Percentiles rank a stretch among this genome's conserved stretches.
Conservation (phyloP, 2,797 vertebrate species). For the Leptatherina wallacei region DNA sequence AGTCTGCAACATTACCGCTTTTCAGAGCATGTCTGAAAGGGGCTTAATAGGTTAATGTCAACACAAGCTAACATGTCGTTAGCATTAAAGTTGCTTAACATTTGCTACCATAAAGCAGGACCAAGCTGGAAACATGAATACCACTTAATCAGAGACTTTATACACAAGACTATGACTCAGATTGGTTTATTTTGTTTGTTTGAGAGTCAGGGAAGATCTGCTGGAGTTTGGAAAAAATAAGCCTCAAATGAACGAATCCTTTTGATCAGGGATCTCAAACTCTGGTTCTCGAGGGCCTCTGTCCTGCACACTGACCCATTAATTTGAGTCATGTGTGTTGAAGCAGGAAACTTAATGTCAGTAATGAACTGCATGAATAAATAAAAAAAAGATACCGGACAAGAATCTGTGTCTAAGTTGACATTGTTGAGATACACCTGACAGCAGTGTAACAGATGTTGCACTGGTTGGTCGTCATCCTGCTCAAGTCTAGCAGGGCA, state of each 20-base stretch:
- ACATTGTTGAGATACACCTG: not conserved
- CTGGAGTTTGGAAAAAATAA: not conserved
- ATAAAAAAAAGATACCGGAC: not conserved
- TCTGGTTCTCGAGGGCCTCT: not conserved
- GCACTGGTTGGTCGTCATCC: not conserved
- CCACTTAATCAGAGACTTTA: too few species aligned
- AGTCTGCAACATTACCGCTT: too few species aligned
- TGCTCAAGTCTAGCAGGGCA: conserved; percentile 4
- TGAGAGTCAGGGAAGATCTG: not conserved
- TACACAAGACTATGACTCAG: not conserved
- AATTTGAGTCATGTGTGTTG: not conserved
- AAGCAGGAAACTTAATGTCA: not conserved
- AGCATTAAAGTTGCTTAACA: not conserved
- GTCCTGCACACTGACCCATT: not conserved
- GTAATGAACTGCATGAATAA: not conserved
- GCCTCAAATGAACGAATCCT: not conserved
- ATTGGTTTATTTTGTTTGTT: not conserved
- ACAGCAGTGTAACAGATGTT: not conserved
- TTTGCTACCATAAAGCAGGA: not conserved
- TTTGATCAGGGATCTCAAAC: not conserved
- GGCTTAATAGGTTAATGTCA: not conserved
- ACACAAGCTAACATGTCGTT: not conserved
- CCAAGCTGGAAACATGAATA: not conserved
- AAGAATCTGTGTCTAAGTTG: not conserved
- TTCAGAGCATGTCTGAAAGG: too few species aligned